Conservation (phyloP, 2,888 invertebrate species). For the Drosophila sordidapex region DNA sequence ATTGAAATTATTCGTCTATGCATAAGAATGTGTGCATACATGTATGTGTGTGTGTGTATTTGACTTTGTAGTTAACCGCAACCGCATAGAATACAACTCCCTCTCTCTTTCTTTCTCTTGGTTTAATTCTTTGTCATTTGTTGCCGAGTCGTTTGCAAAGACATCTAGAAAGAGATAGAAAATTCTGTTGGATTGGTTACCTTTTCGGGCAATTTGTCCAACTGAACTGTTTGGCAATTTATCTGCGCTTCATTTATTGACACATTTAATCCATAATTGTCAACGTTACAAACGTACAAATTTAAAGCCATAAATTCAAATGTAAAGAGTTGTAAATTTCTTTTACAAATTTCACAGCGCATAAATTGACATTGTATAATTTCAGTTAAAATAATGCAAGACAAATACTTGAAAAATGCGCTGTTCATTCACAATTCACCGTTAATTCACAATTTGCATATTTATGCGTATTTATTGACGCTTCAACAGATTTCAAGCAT, state of each 20-base stretch:
- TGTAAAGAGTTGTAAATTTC: constrained; percentile 65
- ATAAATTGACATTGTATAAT: constrained; percentile 38
- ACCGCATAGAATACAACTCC: constrained; percentile 13
- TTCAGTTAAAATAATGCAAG: constrained; percentile 49
- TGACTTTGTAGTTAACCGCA: constrained; percentile 27
- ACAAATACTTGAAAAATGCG: constrained; percentile 60
- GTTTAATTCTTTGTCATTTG: constrained; percentile 31
- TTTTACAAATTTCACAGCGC: constrained; percentile 7
- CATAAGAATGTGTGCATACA: not conserved
- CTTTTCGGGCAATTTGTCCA: constrained; percentile 30
- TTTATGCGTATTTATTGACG: constrained; percentile 50
- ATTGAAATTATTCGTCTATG: constrained; percentile 61
- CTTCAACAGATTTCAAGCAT: constrained; percentile 14
- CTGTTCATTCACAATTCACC: constrained; percentile 58
- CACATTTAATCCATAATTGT: constrained; percentile 78
- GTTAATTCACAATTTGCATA: constrained; percentile 72
- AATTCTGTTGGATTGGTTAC: constrained; percentile 31
- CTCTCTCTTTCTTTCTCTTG: not conserved
- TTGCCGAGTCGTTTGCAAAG: constrained; percentile 9
- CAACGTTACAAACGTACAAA: constrained; percentile 66
- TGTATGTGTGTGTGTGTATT: not conserved
- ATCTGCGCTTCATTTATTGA: constrained; percentile 70
- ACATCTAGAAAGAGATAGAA: not conserved
- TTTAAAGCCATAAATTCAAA: constrained; percentile 74
- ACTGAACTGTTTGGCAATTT: constrained; percentile 52